Evolutionary conservation across 2,888 invertebrate species (phyloP), one percentile per base, ranked within the genome.

Genomic region (Ophraella communa): DNA sequence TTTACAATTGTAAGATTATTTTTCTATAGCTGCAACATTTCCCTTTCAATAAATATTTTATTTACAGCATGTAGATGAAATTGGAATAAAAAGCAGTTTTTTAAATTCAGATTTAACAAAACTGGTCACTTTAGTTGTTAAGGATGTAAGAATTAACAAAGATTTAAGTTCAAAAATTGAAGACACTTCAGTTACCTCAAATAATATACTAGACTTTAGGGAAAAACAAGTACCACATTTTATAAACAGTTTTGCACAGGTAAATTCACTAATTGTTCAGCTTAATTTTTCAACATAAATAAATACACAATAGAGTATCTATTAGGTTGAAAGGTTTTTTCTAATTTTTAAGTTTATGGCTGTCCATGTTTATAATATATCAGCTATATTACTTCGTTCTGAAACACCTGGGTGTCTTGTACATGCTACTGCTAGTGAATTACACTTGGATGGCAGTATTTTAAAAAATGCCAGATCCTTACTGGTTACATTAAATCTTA

Each of bases 41-140:
- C 71, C 47, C 17, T 33, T 67, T 71, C 71, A 64, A 83, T 83
- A 21, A 80, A 95, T 55, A 54, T 49, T 44, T 68, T 71, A 72
- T 64, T 83, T 83, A 23, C 80, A 95, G 94, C 91, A 93, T 81
- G 90, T 95, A 65, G 91, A 94, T 76, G 92, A 94, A 80, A 87
- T 95, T 72, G 90, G 93, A 69, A 87, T 95, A 71, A 89, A 92
- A 59, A 95, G 94, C 79, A 95, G 94, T 82, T 90, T 94, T 78
- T 89, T 95, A 72, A 95, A 93, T 79, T 93, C 94, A 1, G 94
- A 94, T 73, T 91, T 94, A 57, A 93, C 92, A 20, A 95, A 95
- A 80, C 81, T 94, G 11, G 83, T 95, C 3, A 92, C 93, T 2
- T 89, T 95, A 18, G 89, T 93, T n/a, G 89, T 94, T 70, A 87